Conservation (phyloP, 1,140 invertebrate genomes). For the Drosophila mojavensis region DNA sequence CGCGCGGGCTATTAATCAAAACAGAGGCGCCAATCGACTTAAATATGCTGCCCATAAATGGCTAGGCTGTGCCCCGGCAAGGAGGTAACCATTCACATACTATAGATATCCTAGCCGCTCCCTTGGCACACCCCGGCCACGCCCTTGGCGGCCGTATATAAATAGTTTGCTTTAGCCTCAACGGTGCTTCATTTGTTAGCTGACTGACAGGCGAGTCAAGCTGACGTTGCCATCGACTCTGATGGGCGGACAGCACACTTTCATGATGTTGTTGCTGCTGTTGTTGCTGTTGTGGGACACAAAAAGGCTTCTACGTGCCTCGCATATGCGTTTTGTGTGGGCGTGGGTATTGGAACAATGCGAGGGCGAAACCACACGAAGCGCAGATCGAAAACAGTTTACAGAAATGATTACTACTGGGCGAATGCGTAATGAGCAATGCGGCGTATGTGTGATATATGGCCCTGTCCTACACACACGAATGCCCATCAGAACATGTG, state of each 20-base stretch:
- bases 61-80: slow-evolving; percentile 1
- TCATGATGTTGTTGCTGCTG: slow-evolving; percentile 37
- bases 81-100: slow-evolving; percentile 23
- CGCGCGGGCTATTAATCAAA: slow-evolving; percentile 62
- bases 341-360: background rate
- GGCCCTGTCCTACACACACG: slow-evolving; percentile 22
- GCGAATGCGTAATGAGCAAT: slow-evolving; percentile 74
- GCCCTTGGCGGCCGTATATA: slow-evolving; percentile 54
- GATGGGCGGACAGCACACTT: slow-evolving; percentile 3
- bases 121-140: slow-evolving; percentile 16
- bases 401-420: slow-evolving; percentile 75
- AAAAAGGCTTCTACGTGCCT: slow-evolving; percentile 56
- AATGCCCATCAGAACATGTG: slow-evolving; percentile 4
- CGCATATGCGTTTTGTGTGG: slow-evolving; percentile 26
- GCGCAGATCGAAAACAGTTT: slow-evolving; percentile 75
- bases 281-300: slow-evolving; percentile 6
- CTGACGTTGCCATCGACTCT: slow-evolving; percentile 29
- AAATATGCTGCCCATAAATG: slow-evolving; percentile 59
- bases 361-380: slow-evolving; percentile 26
- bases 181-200: slow-evolving; percentile 64
- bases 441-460: slow-evolving; percentile 68
- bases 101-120: slow-evolving; percentile 25
- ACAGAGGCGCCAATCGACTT: slow-evolving; percentile 36
- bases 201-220: slow-evolving; percentile 69
- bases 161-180: slow-evolving; percentile 58